A percentile compares a stretch with the other conserved stretches of the same genome.
phyloP scores from a whole-genome alignment of 1,140 invertebrate genomes.

The Dysdera silvatica region DNA sequence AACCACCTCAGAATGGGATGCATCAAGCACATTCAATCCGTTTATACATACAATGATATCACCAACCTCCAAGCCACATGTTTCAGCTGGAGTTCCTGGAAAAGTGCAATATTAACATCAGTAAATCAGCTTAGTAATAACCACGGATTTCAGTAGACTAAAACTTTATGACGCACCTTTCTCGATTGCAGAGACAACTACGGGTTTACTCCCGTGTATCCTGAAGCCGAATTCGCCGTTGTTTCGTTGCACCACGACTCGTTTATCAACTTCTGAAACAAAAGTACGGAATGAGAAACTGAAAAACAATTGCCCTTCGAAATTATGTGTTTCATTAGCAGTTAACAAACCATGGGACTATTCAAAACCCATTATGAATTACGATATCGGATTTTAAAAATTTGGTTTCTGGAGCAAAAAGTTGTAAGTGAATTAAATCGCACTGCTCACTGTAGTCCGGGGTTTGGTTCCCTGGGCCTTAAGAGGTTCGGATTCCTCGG shows the following conservation, averaged over 20 bases:
- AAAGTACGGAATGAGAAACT: too few species aligned
- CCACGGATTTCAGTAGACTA: not conserved
- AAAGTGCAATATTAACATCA: conserved; percentile 18
- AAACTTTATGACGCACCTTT: conserved; percentile 25
- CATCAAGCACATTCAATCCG: conserved; percentile 78
- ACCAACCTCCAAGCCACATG: conserved; percentile 81
- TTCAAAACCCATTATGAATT: too few species aligned
- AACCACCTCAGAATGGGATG: conserved; percentile 90
- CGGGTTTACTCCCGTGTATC: conserved; percentile 88
- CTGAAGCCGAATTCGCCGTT: conserved; percentile 90
- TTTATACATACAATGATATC: conserved; percentile 90
- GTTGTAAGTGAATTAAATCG: too few species aligned
- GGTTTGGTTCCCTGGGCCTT: too few species aligned
- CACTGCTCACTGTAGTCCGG: too few species aligned
- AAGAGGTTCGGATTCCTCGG: too few species aligned
- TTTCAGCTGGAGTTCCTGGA: conserved; percentile 63
- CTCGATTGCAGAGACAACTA: conserved; percentile 90
- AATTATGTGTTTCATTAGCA: too few species aligned
- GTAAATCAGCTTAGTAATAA: not conserved
- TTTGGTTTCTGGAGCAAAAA: too few species aligned
- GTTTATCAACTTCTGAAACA: conserved; percentile 33
- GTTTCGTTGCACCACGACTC: conserved; percentile 66
- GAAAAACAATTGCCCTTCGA: too few species aligned
- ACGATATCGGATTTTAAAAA: too few species aligned
- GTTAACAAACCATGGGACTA: too few species aligned